Evolutionary conservation across 1,140 invertebrate species (phyloP).

Genomic region (Solenopsis invicta): DNA sequence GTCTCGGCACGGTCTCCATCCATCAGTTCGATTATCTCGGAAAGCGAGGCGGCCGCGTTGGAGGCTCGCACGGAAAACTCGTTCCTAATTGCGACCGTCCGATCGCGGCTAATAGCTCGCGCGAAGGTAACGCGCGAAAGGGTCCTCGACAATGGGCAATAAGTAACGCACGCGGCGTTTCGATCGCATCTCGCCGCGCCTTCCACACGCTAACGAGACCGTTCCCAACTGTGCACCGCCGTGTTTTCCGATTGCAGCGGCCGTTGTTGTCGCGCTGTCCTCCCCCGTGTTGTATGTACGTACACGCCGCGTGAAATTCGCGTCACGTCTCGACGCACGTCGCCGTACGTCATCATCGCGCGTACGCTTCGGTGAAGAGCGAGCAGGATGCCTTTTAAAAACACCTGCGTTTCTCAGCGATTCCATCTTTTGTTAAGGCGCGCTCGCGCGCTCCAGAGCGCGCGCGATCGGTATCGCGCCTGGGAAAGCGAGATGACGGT

Average conservation of each 20-base stretch:
- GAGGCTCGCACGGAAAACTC: constrained; percentile 22
- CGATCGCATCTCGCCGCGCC: constrained; percentile 70
- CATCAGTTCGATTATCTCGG: constrained; percentile 49
- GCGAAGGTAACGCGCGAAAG: constrained; percentile 57
- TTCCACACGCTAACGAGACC: constrained; percentile 72
- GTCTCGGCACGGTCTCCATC: constrained; percentile 14
- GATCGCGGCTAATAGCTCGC: constrained; percentile 70
- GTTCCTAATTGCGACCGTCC: constrained; percentile 54
- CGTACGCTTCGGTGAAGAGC: constrained; percentile 40
- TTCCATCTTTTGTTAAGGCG: constrained; percentile 67
- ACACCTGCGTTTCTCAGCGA: constrained; percentile 30
- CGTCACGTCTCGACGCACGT: constrained; percentile 24
- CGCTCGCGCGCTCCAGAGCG: constrained; percentile 41
- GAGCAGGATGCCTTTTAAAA: constrained; percentile 43
- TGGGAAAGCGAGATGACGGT: constrained; percentile 68
- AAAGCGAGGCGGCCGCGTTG: constrained; percentile 25
- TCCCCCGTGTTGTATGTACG: no score
- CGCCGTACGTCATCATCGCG: constrained; percentile 56
- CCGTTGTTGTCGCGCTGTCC: not conserved
- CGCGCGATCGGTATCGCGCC: constrained; percentile 66
- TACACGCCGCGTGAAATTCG: constrained; percentile 56
- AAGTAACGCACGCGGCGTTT: constrained; percentile 69
- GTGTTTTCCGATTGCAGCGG: constrained; percentile 54
- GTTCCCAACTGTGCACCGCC: constrained; percentile 57
- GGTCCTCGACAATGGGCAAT: constrained; percentile 75